Conservation (phyloP, 2,888 invertebrate species). For the Trissolcus japonicus region DNA sequence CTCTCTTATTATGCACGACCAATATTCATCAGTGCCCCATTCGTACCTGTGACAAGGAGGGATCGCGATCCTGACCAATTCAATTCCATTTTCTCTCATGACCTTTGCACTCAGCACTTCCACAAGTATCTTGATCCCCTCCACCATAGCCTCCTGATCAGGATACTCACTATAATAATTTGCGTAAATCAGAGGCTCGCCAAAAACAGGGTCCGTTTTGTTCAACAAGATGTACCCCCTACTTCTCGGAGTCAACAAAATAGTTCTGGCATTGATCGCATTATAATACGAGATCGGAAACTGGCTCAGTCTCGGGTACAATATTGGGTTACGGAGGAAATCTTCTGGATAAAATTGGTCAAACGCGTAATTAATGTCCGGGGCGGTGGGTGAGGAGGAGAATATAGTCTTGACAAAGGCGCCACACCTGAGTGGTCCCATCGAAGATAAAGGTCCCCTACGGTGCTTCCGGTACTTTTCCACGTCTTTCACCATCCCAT, state of each 20-base stretch:
- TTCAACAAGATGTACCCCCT: conserved; percentile 55
- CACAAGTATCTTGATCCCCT: conserved; percentile 87
- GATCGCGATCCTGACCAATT: conserved; percentile 84
- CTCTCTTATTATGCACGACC: conserved; percentile 85
- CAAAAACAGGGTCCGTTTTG: conserved; percentile 52
- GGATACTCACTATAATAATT: conserved; percentile 85
- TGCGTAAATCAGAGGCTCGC: conserved; percentile 82
- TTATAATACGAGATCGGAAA: conserved; percentile 54
- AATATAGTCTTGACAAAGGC: conserved; percentile 81
- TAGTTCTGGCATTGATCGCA: conserved; percentile 27
- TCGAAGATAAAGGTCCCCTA: conserved; percentile 77
- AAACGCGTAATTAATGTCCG: conserved; percentile 83
- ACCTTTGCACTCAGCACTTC: conserved; percentile 85
- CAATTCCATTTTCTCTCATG: conserved; percentile 85
- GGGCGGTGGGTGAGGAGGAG: conserved; percentile 74
- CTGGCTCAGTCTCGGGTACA: conserved; percentile 71
- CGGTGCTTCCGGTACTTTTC: conserved; percentile 78
- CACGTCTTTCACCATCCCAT: conserved; percentile 69
- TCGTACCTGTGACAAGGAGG: conserved; percentile 85
- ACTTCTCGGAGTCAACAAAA: conserved; percentile 54
- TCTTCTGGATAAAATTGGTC: conserved; percentile 80
- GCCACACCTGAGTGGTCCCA: conserved; percentile 78
- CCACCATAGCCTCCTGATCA: conserved; percentile 85
- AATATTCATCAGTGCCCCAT: conserved; percentile 86
- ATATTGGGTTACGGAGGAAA: conserved; percentile 79